A percentile compares a stretch with the other conserved stretches of the same genome.
These are phyloP conservation scores for Drosophila setosimentum DNA, from an alignment of 2,888 invertebrate species.

Conservation along the genomic window DNA sequence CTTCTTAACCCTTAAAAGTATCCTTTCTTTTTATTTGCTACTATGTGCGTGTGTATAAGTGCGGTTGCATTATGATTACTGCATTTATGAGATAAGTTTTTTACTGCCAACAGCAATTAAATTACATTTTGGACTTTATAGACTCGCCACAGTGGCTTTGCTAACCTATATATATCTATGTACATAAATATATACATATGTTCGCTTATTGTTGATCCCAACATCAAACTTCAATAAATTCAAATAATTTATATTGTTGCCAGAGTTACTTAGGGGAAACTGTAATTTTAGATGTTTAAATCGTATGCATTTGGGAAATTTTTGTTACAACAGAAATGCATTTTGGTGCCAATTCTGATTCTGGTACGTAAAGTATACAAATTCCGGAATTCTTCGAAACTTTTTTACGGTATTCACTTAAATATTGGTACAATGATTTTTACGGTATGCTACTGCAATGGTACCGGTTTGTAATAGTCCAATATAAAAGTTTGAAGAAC, in stretches of 20 bases:
- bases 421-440: not conserved
- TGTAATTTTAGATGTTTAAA: not conserved
- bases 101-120: slow-evolving; percentile 69
- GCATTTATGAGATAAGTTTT: slow-evolving; percentile 75
- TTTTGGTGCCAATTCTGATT: no score
- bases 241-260: slow-evolving; percentile 70
- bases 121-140: slow-evolving; percentile 75
- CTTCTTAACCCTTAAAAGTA: not conserved
- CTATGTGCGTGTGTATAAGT: slow-evolving; percentile 9
- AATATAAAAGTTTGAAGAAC: not conserved
- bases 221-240: slow-evolving; percentile 69
- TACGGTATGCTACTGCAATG: not conserved
- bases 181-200: not conserved
- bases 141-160: slow-evolving; percentile 31
- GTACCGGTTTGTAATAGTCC: not conserved
- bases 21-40: not conserved
- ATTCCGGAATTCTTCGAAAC: not conserved
- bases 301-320: not conserved
- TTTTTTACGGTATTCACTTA: not conserved
- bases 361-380: not conserved
- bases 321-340: not conserved
- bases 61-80: slow-evolving; percentile 49
- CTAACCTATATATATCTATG: not conserved
- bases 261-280: slow-evolving; percentile 6
- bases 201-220: slow-evolving; percentile 21